Evolutionary conservation across 2,888 invertebrate species (phyloP).

Genomic region (Seladonia tumulorum): DNA sequence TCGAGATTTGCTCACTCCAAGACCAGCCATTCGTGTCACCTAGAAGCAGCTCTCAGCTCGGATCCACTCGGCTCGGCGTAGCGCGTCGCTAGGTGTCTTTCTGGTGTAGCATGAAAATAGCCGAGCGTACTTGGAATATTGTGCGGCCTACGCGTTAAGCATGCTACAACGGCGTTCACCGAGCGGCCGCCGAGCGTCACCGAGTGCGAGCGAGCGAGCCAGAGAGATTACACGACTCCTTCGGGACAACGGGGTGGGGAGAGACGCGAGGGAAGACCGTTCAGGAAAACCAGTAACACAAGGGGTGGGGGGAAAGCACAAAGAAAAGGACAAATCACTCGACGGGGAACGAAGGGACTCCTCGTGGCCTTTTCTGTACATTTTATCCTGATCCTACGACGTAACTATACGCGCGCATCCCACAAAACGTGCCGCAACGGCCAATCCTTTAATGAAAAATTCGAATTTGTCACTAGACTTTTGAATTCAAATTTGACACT

Average conservation of each 20-base stretch:
- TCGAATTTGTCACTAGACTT: not conserved
- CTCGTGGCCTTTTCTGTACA: slow-evolving; percentile 13
- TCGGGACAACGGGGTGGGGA: slow-evolving; percentile 8
- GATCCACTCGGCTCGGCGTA: slow-evolving; percentile 16
- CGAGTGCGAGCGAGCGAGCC: slow-evolving; percentile 39
- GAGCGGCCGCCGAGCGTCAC: slow-evolving; percentile 31
- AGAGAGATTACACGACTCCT: slow-evolving; percentile 55
- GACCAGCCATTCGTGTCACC: slow-evolving; percentile 50
- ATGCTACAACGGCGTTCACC: slow-evolving; percentile 70
- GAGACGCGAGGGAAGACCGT: slow-evolving; percentile 45
- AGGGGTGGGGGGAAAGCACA: slow-evolving; percentile 20
- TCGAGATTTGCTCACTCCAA: slow-evolving; percentile 51
- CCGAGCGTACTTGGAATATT: slow-evolving; percentile 78
- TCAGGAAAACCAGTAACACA: slow-evolving; percentile 31
- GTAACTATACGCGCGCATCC: not conserved
- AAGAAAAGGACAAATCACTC: slow-evolving; percentile 24
- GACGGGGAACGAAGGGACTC: slow-evolving; percentile 29
- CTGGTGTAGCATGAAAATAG: slow-evolving; percentile 77
- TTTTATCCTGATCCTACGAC: not conserved
- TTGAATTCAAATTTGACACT: no score
- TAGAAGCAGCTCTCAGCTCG: slow-evolving; percentile 40
- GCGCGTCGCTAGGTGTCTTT: slow-evolving; percentile 69
- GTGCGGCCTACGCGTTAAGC: slow-evolving; percentile 75
- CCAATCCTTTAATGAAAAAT: not conserved
- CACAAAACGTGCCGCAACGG: not conserved